Evolutionary conservation across 2,113 vertebrate species (phyloP).

Genomic region (Strix uralensis): DNA sequence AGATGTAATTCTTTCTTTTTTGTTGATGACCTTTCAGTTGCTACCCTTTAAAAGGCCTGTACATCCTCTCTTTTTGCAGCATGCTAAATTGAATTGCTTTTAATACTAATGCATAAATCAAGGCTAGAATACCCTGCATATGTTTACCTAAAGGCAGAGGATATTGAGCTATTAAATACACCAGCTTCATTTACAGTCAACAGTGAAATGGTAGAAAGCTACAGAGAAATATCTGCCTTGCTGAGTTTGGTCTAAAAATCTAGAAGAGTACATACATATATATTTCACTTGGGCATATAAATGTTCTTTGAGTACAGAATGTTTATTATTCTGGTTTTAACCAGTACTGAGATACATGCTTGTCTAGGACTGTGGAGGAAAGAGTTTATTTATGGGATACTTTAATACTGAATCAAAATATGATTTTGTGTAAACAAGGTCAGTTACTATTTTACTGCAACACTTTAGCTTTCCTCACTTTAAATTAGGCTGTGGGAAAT

Average conservation of each 20-base stretch:
- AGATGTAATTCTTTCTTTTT: not conserved
- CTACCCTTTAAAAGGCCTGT: not conserved
- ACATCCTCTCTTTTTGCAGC: not conserved
- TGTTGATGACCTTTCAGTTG: not conserved
- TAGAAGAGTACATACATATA: not conserved
- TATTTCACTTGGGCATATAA: not conserved
- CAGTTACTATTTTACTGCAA: not conserved
- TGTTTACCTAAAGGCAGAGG: not conserved
- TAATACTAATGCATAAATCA: not conserved
- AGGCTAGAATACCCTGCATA: not conserved
- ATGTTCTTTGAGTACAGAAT: not conserved
- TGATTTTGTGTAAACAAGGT: not conserved
- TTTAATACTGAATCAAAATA: conserved; percentile 25
- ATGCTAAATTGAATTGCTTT: not conserved
- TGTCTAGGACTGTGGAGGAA: not conserved
- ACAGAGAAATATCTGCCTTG: not conserved
- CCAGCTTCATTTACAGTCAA: not conserved
- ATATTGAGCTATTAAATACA: not conserved
- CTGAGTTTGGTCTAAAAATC: not conserved
- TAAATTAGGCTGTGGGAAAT: not conserved
- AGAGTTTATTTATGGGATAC: not conserved
- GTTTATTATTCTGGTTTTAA: not conserved
- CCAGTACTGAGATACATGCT: not conserved
- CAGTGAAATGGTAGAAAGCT: not conserved
- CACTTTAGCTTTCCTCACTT: not conserved